Base-by-base conservation (phyloP, 2,797 vertebrate species). In the Melanotaenia trifasciata region DNA sequence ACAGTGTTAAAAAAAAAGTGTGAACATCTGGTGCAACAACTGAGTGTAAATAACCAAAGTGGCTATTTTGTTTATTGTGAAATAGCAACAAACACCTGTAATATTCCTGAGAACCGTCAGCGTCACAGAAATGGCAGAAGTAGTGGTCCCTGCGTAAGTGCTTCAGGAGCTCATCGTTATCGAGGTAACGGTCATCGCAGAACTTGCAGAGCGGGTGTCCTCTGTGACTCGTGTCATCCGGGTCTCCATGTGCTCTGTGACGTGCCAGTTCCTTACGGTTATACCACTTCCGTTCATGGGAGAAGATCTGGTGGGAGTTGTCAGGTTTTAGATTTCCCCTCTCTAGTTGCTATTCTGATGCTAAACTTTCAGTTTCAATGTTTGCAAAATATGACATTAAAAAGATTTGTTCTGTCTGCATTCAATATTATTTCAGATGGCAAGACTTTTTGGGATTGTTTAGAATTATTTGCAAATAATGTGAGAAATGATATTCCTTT, bases 191-290 rank as follows among this genome's bases (percentile, higher is more conserved):
- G 80, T 99, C 97, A 0, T 99, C 98, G 0, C 98, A 99, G 88
- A 99, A 99, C 89, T 99, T 99, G 86, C 98, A 99, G 16, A 99
- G 96, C 0, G 98, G 98, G 74, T 99, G 98, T 7, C 98, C 98
- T 0, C 98, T 93, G 85, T 99, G 98, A 0, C 98, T 99, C 0
- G 97, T 99, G 92, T 99, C 97, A 0, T 99, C 98, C 0, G 98
- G 97, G 77, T 99, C 98, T 4, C 98, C 98, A 0, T 98, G 97
- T 18, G 95, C 96, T 71, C 98, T 89, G 84, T 99, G 98, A 0
- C 97, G 95, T 0, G 97, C 98, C n/a, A 99, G 94, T 58, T 99
- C 98, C 90, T 97, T 99, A 4, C 98, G 95, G 11, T 95, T 97
- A 59, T 99, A 99, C 98, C 98, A 99, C 47, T 98, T 98, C 45